These are phyloP conservation scores for Stramonita haemastoma DNA, from an alignment of 2,888 invertebrate species.

Conservation along the genomic window DNA sequence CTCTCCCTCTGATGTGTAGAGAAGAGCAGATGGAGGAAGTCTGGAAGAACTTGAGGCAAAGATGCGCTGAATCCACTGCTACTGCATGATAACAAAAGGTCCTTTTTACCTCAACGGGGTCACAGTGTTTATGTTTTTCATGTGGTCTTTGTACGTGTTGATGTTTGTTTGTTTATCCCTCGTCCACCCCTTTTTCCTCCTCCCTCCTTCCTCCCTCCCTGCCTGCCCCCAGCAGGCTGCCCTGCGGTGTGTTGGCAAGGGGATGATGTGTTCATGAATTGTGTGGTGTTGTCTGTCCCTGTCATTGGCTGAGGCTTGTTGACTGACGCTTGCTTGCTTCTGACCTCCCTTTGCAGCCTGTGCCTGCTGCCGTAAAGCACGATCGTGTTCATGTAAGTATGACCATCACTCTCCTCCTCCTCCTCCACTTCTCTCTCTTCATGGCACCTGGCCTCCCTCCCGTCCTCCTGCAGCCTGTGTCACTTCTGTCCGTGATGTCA, in stretches of 20 bases:
- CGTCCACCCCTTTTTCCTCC: background rate
- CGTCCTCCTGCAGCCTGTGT: no score
- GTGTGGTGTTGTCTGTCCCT: slow-evolving; percentile 30
- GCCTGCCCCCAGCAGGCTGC: background rate
- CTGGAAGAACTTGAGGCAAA: no score
- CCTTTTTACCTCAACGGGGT: no score
- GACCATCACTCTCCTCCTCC: background rate
- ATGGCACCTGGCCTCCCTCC: no score
- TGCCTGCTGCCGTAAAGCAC: slow-evolving; percentile 41
- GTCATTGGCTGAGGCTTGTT: background rate
- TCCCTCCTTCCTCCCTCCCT: background rate
- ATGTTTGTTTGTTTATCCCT: background rate
- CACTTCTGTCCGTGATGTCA: no score
- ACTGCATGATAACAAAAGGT: no score
- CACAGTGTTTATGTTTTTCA: no score
- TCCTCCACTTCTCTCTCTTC: background rate
- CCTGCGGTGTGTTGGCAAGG: background rate
- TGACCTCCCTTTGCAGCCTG: slow-evolving; percentile 50
- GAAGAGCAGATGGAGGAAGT: no score
- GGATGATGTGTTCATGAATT: slow-evolving; percentile 34
- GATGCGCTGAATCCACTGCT: no score
- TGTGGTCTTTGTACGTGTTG: background rate
- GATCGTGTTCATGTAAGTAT: slow-evolving; percentile 52
- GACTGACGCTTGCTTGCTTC: slow-evolving; percentile 35
- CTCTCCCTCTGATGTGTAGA: no score